These are phyloP conservation scores for Allygus modestus DNA, from an alignment of 2,888 invertebrate species.

Conservation along the genomic window DNA sequence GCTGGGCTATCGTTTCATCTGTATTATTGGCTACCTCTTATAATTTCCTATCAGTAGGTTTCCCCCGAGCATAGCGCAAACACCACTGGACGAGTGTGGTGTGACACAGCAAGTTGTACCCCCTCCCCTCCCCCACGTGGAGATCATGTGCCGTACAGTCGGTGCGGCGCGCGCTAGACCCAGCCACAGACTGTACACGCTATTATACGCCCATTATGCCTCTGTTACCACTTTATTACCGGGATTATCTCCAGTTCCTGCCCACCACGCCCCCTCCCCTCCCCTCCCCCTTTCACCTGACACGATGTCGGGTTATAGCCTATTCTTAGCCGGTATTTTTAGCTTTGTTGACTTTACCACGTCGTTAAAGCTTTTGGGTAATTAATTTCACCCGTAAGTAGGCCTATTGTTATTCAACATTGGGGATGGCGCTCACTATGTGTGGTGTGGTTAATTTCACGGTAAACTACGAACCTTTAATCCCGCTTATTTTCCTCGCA, in stretches of 20 bases:
- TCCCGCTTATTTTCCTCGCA: too few relatives aligned
- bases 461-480: too few relatives aligned
- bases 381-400: too few relatives aligned
- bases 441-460: too few relatives aligned
- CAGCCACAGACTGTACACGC: conserved; percentile 18
- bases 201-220: conserved; percentile 43
- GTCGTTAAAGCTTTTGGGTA: too few relatives aligned
- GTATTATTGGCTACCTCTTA: too few relatives aligned
- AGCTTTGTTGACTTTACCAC: background rate
- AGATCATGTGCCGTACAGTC: conserved; percentile 43
- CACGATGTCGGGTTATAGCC: background rate
- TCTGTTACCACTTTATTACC: conserved; percentile 45
- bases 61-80: background rate
- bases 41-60: background rate
- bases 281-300: background rate
- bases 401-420: too few relatives aligned
- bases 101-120: background rate
- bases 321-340: background rate
- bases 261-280: background rate
- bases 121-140: background rate
- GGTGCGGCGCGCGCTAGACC: conserved; percentile 25
- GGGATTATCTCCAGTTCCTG: background rate
- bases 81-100: background rate
- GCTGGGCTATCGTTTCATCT: too few relatives aligned
- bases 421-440: too few relatives aligned